Base-by-base conservation (phyloP, 1,140 invertebrate species). In the Gryon sp. region DNA sequence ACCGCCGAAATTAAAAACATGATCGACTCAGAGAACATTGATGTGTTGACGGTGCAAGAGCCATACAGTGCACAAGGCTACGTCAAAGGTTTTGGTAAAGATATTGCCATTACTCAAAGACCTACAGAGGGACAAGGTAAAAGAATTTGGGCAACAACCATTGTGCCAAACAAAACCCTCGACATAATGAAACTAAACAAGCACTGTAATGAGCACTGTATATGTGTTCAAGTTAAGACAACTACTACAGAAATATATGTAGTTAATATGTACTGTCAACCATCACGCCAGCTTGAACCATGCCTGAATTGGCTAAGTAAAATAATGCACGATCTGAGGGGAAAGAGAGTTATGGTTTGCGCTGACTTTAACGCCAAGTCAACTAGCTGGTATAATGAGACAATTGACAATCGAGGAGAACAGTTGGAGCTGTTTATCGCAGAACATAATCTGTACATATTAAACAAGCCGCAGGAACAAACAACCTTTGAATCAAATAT, bases 351-450 rank as follows among this genome's bases (percentile, higher is more conserved):
- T 4, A 28, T 76, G 0, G 36, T 76, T 3, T 18, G 30, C 0
- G 34, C 15, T n/a, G 74, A 76, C 15, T 18, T 38, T 8, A 48
- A 48, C 18, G 45, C 45, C 6, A 48, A 22, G 19, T 48, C 26
- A 1, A 7, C 14, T 0, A 12, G 11, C 12, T 48, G 26, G 45
- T 18, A 30, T 9, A 30, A 18, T 30, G 6, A n/a, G n/a, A 6
- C 5, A 0, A 24, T 45, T 0, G 50, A 78, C 24, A 22, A 26
- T 9, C 30, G 41, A 28, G 63, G 69, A 1, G 24, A 63, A n/a
- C 26, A 41, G 9, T 8, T 73, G 0, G 75, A 73, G 15, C 4
- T 7, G 0, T 40, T 73, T 6, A 55, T 73, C 1, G 12, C 15
- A 0, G 3, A 50, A 5, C 6, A 22, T 0, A 34, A 24, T 0